Evolutionary conservation across 1,140 invertebrate species (phyloP).

Genomic region (Danaus melanippus): DNA sequence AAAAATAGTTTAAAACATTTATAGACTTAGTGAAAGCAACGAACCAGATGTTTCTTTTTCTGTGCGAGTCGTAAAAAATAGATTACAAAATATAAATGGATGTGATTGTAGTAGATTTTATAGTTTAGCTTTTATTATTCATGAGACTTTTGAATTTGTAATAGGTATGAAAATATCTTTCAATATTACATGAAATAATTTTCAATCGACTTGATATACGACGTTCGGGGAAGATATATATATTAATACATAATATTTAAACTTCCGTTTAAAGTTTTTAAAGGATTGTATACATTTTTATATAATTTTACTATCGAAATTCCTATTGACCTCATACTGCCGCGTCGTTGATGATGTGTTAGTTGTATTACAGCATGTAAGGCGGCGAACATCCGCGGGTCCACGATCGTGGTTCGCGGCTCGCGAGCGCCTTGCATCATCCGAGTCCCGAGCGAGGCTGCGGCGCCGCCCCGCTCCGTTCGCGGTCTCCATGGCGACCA

Average conservation of each 20-base stretch:
- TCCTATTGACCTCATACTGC: too few species aligned
- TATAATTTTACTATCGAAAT: too few species aligned
- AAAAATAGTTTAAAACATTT: constrained; percentile 3
- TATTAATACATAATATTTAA: too few species aligned
- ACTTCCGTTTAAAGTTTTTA: too few species aligned
- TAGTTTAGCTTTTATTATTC: constrained; percentile 41
- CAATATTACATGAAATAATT: too few species aligned
- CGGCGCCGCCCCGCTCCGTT: constrained; percentile 63
- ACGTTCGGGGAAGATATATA: too few species aligned
- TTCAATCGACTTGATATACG: too few species aligned
- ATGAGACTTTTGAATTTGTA: constrained; percentile 22
- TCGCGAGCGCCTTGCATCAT: constrained; percentile 50
- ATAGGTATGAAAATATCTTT: too few species aligned
- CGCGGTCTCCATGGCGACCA: constrained; percentile 70
- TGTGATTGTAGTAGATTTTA: background rate
- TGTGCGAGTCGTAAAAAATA: constrained; percentile 11
- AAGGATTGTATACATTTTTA: too few species aligned
- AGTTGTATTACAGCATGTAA: too few species aligned
- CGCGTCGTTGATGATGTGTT: too few species aligned
- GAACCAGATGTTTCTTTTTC: constrained; percentile 16
- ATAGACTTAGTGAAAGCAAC: constrained; percentile 10
- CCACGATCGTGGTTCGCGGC: constrained; percentile 25
- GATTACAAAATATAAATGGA: constrained; percentile 1
- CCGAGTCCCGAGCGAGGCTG: constrained; percentile 49
- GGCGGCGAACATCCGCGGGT: constrained; percentile 15